phyloP scores from a whole-genome alignment of 2,113 vertebrate genomes.

The Ptilonorhynchus violaceus region DNA sequence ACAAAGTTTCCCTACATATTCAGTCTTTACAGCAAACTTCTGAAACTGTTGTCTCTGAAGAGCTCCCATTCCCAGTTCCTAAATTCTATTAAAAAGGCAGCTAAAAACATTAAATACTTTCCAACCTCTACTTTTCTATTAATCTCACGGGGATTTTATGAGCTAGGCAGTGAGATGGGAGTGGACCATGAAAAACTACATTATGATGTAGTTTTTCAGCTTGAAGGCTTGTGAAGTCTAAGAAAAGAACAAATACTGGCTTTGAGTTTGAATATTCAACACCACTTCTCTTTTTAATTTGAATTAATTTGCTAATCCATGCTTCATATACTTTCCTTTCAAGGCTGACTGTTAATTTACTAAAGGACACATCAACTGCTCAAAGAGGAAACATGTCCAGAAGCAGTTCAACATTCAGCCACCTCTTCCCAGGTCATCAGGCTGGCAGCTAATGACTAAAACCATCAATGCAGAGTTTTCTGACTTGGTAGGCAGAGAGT shows the following conservation, averaged over 20 bases:
- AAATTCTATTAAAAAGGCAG: neutral
- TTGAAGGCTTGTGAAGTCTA: neutral
- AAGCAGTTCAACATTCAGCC: neutral
- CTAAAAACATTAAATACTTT: neutral
- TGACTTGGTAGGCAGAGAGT: neutral
- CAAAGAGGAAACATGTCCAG: neutral
- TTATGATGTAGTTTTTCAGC: neutral
- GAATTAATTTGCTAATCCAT: conserved; percentile 14
- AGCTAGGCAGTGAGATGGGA: neutral
- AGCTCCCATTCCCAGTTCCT: neutral
- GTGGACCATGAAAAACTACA: neutral
- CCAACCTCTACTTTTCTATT: neutral
- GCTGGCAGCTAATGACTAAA: neutral
- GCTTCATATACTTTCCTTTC: conserved; percentile 17
- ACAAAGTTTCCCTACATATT: fast-evolving
- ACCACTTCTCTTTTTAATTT: neutral
- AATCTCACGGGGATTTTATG: neutral
- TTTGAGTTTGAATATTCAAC: neutral
- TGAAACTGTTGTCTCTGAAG: neutral
- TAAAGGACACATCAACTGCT: neutral
- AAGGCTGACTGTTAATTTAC: conserved; percentile 27
- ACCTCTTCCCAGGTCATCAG: neutral
- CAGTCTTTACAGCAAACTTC: neutral
- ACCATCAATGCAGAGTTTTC: neutral
- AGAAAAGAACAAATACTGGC: neutral